phyloP scores from a whole-genome alignment of 2,113 vertebrate species.

The Scartelaos histophorus region DNA sequence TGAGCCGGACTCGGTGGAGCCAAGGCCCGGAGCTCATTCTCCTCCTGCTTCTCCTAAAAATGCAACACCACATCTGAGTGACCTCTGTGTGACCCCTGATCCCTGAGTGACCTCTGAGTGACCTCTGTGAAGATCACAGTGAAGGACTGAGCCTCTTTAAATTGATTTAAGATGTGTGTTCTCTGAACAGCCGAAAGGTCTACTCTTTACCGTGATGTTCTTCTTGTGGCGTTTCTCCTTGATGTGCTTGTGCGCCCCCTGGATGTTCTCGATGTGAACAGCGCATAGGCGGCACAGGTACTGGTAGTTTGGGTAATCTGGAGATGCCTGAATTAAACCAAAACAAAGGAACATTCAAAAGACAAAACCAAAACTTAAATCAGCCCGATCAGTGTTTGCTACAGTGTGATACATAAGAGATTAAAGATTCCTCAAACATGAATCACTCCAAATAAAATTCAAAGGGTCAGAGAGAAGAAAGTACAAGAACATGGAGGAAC shows the following conservation, averaged over 20 bases:
- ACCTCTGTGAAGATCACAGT: too few relatives aligned
- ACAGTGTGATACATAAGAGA: too few relatives aligned
- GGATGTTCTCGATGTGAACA: slow-evolving; percentile 97
- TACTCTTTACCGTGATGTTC: slow-evolving; percentile 87
- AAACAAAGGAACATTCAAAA: background rate
- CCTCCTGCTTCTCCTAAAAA: slow-evolving; percentile 93
- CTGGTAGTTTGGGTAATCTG: slow-evolving; percentile 94
- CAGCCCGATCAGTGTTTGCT: too few relatives aligned
- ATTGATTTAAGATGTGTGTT: background rate
- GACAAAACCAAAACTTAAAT: too few relatives aligned
- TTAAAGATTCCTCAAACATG: too few relatives aligned
- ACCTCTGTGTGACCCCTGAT: too few relatives aligned
- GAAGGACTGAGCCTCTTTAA: too few relatives aligned
- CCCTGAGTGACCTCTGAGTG: too few relatives aligned
- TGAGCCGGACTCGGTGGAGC: slow-evolving; percentile 84
- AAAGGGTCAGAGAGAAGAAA: too few relatives aligned
- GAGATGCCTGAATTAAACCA: slow-evolving; percentile 82
- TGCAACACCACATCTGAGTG: too few relatives aligned
- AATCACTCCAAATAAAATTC: too few relatives aligned
- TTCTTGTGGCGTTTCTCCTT: slow-evolving; percentile 99
- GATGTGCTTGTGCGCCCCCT: slow-evolving; percentile 98
- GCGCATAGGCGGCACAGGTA: slow-evolving; percentile 98
- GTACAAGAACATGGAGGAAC: too few relatives aligned
- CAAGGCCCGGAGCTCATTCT: slow-evolving; percentile 91
- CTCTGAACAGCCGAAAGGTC: background rate